Percentiles rank a stretch among this genome's conserved stretches.
Evolutionary conservation across 2,113 vertebrate species (phyloP).

Genomic region (Toxotes chatareus): DNA sequence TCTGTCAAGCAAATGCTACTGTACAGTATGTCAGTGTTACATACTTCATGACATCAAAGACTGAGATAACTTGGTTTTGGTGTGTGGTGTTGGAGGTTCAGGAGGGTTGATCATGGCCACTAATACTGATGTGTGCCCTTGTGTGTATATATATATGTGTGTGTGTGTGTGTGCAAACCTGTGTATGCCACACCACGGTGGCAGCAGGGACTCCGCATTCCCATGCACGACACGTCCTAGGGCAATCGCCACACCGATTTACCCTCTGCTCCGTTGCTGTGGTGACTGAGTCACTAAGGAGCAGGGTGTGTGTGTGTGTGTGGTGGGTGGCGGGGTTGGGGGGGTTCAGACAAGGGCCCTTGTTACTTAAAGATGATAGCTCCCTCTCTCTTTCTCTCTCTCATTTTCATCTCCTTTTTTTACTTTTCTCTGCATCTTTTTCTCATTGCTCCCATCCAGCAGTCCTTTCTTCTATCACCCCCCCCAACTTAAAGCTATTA

Average conservation of each 20-base stretch:
- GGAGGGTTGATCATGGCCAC: slow-evolving; percentile 17
- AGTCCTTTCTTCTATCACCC: neutral
- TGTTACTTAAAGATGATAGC: slow-evolving; percentile 63
- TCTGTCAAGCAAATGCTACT: slow-evolving; percentile 8
- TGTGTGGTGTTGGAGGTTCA: slow-evolving; percentile 19
- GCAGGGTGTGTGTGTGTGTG: slow-evolving; percentile 42
- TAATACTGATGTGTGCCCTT: slow-evolving; percentile 29
- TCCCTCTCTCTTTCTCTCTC: slow-evolving; percentile 15
- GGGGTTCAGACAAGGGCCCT: slow-evolving; percentile 76
- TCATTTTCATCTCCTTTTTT: slow-evolving; percentile 36
- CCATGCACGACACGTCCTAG: slow-evolving; percentile 83
- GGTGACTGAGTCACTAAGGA: slow-evolving; percentile 81
- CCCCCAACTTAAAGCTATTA: neutral
- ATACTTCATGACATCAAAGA: slow-evolving; percentile 3
- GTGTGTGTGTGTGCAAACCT: slow-evolving; percentile 14
- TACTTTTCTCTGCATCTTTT: slow-evolving; percentile 21
- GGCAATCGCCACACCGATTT: slow-evolving; percentile 80
- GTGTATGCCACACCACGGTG: slow-evolving; percentile 34
- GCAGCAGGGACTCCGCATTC: slow-evolving; percentile 69
- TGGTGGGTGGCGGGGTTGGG: neutral
- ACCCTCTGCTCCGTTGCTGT: slow-evolving; percentile 85
- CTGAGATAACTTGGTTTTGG: neutral
- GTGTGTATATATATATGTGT: slow-evolving; percentile 1
- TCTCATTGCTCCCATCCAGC: neutral
- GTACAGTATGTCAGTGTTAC: neutral